A percentile compares a stretch with the other conserved stretches of the same genome.
Evolutionary conservation across 2,113 vertebrate species (phyloP).

Genomic region (human (Homo sapiens)): DNA sequence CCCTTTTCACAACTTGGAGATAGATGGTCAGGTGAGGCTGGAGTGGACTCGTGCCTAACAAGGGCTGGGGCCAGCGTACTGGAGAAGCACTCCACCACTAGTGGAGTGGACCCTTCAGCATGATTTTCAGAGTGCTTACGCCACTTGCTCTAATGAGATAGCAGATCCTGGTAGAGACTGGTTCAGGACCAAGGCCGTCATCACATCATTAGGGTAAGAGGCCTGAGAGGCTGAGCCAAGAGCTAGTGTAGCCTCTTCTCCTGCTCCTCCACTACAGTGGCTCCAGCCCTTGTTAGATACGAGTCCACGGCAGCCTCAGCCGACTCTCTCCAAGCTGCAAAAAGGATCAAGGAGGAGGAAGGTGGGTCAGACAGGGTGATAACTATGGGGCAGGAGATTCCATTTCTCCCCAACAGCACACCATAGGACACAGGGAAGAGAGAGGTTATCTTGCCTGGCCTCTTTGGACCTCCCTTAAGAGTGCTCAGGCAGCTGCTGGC

Average conservation of each 20-base stretch:
- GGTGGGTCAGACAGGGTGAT: not conserved
- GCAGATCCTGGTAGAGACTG: not conserved
- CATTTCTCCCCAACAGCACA: not conserved
- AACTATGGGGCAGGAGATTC: not conserved
- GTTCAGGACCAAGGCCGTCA: not conserved
- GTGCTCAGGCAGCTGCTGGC: conserved; percentile 16
- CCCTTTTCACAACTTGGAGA: too few relatives aligned
- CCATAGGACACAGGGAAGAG: not conserved
- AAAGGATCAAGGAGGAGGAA: not conserved
- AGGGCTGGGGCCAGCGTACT: too few relatives aligned
- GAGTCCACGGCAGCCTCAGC: not conserved
- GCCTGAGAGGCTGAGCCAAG: not conserved
- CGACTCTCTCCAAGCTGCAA: not conserved
- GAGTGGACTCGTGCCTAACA: too few relatives aligned
- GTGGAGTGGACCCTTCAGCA: not conserved
- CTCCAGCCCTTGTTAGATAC: not conserved
- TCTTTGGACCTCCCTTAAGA: not conserved
- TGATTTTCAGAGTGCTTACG: not conserved
- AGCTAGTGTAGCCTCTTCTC: not conserved
- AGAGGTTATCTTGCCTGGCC: not conserved
- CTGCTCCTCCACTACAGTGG: not conserved
- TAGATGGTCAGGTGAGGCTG: too few relatives aligned
- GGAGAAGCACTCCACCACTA: too few relatives aligned
- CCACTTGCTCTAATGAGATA: not conserved
- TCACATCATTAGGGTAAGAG: not conserved